These are phyloP conservation scores for Drosophila nr. fundita DNA, from an alignment of 2,888 invertebrate species.

Conservation along the genomic window DNA sequence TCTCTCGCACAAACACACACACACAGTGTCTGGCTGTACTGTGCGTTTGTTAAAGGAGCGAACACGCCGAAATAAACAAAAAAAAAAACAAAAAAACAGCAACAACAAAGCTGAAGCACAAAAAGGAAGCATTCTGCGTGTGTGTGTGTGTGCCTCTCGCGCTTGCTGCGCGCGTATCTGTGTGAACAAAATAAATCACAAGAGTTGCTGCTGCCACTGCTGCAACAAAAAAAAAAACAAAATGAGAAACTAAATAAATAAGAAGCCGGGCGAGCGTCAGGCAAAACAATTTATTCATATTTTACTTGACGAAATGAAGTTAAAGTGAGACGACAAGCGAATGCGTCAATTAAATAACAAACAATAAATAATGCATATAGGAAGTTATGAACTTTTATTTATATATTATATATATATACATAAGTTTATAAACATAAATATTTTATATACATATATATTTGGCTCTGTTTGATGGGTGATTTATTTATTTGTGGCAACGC, in stretches of 20 bases:
- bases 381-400: background rate
- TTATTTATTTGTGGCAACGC: slow-evolving; percentile 43
- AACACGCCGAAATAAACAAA: slow-evolving; percentile 52
- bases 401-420: slow-evolving; percentile 3
- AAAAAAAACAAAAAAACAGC: slow-evolving; percentile 42
- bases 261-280: slow-evolving; percentile 49
- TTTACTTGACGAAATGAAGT: slow-evolving; percentile 43
- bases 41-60: slow-evolving; percentile 49
- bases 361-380: slow-evolving; percentile 25
- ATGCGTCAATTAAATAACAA: slow-evolving; percentile 49
- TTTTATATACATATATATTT: slow-evolving; percentile 16
- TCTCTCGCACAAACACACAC: slow-evolving; percentile 4
- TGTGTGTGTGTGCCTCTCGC: slow-evolving; percentile 17
- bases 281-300: slow-evolving; percentile 50
- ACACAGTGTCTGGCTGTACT: slow-evolving; percentile 25
- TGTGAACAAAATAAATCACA: slow-evolving; percentile 62
- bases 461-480: slow-evolving; percentile 16
- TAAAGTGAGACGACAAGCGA: slow-evolving; percentile 32
- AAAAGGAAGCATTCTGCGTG: slow-evolving; percentile 46
- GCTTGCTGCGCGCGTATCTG: slow-evolving; percentile 20
- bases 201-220: slow-evolving; percentile 39
- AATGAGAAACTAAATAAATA: slow-evolving; percentile 54
- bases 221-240: slow-evolving; percentile 26
- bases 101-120: slow-evolving; percentile 40
- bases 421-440: background rate